Evolutionary conservation across 2,113 vertebrate species (phyloP).

Genomic region (Synchiropus splendidus): DNA sequence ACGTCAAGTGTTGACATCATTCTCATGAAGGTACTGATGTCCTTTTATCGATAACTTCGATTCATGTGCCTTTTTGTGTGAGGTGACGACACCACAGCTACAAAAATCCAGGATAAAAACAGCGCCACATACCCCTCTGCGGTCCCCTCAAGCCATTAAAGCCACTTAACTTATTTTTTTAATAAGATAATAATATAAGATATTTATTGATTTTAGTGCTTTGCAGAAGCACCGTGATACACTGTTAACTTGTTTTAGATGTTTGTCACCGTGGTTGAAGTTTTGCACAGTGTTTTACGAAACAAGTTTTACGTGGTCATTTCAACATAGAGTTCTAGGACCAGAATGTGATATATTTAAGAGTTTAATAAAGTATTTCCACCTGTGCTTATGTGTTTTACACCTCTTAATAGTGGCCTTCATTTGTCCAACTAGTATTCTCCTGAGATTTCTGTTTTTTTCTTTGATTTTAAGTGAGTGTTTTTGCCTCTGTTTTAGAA

Average conservation of each 20-base stretch:
- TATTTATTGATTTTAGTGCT: constrained; percentile 35
- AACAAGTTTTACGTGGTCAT: too few relatives aligned
- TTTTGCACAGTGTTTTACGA: constrained; percentile 18
- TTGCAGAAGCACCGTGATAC: constrained; percentile 7
- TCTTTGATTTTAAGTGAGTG: constrained; percentile 5
- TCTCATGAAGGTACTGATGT: neutral
- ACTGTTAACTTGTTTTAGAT: constrained; percentile 6
- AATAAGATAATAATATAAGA: too few relatives aligned
- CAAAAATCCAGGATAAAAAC: too few relatives aligned
- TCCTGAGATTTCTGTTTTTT: constrained; percentile 2
- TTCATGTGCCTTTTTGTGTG: too few relatives aligned
- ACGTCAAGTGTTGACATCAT: too few relatives aligned
- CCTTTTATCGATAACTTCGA: too few relatives aligned
- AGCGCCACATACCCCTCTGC: too few relatives aligned
- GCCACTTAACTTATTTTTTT: constrained; percentile 49
- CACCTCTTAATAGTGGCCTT: constrained; percentile 53
- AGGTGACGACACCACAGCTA: too few relatives aligned
- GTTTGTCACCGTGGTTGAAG: constrained; percentile 2
- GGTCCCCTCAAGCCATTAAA: neutral
- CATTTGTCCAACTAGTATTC: constrained; percentile 15
- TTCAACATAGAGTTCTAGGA: too few relatives aligned
- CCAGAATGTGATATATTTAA: constrained; percentile 5
- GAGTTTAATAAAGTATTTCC: constrained; percentile 24
- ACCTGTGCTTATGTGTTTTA: constrained; percentile 15
- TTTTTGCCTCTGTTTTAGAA: constrained; percentile 14